phyloP scores from a whole-genome alignment of 2,113 vertebrate genomes.

The Malurus cyaneus region DNA sequence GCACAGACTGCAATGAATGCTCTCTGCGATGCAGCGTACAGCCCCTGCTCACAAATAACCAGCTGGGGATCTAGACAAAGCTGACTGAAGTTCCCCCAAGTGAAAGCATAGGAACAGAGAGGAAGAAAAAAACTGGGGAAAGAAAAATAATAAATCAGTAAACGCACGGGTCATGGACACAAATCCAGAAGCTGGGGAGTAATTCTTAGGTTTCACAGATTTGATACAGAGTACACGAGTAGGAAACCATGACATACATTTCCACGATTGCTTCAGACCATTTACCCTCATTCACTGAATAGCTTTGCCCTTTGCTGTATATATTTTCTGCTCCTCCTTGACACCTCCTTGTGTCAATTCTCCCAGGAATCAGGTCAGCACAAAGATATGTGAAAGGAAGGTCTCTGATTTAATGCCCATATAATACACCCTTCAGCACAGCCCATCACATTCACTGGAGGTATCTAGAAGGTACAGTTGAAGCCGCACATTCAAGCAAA shows the following conservation, averaged over 20 bases:
- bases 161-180: background rate
- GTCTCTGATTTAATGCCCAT: background rate
- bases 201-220: background rate
- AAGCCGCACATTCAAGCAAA: background rate
- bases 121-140: background rate
- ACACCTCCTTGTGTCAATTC: background rate
- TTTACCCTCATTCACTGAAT: background rate
- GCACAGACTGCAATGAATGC: background rate
- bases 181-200: background rate
- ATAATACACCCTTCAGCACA: background rate
- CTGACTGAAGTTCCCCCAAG: background rate
- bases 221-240: rapidly evolving
- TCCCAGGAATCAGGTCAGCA: background rate
- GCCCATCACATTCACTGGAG: background rate
- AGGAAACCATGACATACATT: background rate
- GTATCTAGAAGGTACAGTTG: background rate
- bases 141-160: background rate
- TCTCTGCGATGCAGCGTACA: rapidly evolving
- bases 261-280: background rate
- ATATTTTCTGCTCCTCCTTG: background rate
- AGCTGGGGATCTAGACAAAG: background rate
- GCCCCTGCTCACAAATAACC: background rate
- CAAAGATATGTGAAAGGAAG: background rate
- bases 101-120: background rate
- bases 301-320: background rate